These are phyloP conservation scores for Zaprionus lachaisei DNA, from an alignment of 1,140 invertebrate genomes.

Conservation along the genomic window DNA sequence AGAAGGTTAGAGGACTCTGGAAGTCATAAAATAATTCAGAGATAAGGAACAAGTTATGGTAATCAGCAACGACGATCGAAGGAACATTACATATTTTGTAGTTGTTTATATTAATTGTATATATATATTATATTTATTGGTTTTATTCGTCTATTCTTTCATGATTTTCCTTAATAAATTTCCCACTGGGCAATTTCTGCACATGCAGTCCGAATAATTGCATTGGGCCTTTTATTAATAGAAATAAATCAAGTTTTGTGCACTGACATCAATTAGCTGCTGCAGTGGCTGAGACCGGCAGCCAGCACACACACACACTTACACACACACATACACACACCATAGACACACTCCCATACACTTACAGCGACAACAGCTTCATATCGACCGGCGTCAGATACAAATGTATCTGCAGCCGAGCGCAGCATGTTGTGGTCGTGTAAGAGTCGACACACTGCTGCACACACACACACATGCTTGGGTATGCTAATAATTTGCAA, in stretches of 20 bases:
- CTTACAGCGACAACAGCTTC: conserved; percentile 29
- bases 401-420: conserved; percentile 73
- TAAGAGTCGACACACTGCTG: conserved; percentile 44
- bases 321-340: background rate
- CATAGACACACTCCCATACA: background rate
- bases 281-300: conserved; percentile 40
- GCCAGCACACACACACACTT: conserved; percentile 6
- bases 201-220: conserved; percentile 27
- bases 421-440: conserved; percentile 41
- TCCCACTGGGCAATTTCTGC: conserved; percentile 23
- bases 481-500: conserved; percentile 82
- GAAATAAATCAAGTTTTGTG: conserved; percentile 82
- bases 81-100: too few relatives aligned
- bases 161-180: background rate
- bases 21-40: background rate
- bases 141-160: too few relatives aligned
- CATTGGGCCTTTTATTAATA: conserved; percentile 73
- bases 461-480: conserved; percentile 11
- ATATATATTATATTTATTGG: background rate
- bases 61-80: too few relatives aligned
- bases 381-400: conserved; percentile 71
- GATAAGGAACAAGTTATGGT: background rate
- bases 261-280: conserved; percentile 80
- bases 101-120: background rate
- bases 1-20: background rate